Evolutionary conservation across 1,140 invertebrate genomes (phyloP).

Genomic region (Drosophila pandora): DNA sequence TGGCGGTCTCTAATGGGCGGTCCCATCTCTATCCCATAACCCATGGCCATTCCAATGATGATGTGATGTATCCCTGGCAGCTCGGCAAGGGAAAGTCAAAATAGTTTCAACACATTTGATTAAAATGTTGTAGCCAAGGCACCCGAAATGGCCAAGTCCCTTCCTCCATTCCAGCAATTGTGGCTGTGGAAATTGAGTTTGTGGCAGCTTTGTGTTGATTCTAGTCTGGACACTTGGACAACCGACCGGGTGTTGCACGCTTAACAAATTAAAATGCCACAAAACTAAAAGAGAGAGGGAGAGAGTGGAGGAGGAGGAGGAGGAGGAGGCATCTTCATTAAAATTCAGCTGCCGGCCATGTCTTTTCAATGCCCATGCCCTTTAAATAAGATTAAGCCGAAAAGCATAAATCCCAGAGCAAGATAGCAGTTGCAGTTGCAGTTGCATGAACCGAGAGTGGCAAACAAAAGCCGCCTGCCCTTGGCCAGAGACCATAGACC

Average conservation of each 20-base stretch:
- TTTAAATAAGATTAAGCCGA: constrained; percentile 44
- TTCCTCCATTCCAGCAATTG: constrained; percentile 22
- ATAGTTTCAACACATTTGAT: constrained; percentile 59
- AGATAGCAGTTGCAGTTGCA: constrained; percentile 13
- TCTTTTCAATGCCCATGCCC: constrained; percentile 41
- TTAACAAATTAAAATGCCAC: constrained; percentile 76
- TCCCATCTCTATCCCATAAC: constrained; percentile 5
- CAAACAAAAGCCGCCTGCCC: constrained; percentile 56
- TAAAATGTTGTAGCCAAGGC: constrained; percentile 24
- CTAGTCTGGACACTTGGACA: constrained; percentile 35
- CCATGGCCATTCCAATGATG: constrained; percentile 19
- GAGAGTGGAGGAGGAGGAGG: background rate
- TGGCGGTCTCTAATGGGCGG: constrained; percentile 36
- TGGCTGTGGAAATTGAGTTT: constrained; percentile 51
- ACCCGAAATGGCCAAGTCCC: background rate
- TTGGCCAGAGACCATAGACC: background rate
- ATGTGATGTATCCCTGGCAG: constrained; percentile 15
- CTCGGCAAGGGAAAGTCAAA: constrained; percentile 10
- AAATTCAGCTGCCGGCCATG: constrained; percentile 17
- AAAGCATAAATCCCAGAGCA: constrained; percentile 57
- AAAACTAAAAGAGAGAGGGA: constrained; percentile 7
- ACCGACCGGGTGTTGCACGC: constrained; percentile 47
- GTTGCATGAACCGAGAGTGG: constrained; percentile 2
- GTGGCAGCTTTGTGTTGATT: constrained; percentile 47
- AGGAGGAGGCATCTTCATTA: constrained; percentile 52